A percentile compares a stretch with the other conserved stretches of the same genome.
phyloP scores from a whole-genome alignment of 2,797 vertebrate species.

The Diplodus puntazzo region DNA sequence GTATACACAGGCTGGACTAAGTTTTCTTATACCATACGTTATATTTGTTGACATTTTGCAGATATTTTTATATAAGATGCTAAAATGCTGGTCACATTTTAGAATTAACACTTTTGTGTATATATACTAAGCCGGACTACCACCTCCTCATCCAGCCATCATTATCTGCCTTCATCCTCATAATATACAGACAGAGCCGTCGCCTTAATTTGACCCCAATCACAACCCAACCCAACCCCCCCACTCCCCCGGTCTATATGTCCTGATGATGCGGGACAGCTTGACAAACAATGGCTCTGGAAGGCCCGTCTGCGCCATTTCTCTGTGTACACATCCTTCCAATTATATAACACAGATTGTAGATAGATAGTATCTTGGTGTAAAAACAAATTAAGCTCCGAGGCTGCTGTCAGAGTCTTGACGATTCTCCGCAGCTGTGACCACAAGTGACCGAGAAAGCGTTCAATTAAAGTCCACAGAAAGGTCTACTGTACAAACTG shows the following conservation, averaged over 20 bases:
- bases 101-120: no score
- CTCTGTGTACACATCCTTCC: constrained; percentile 51
- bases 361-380: constrained; percentile 34
- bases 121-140: not conserved
- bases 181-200: constrained; percentile 59
- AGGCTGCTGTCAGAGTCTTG: constrained; percentile 10
- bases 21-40: not conserved
- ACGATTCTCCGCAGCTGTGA: not conserved
- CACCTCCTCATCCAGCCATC: not conserved
- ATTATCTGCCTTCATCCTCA: constrained; percentile 46
- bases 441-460: not conserved
- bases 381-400: constrained; percentile 7
- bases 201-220: constrained; percentile 68
- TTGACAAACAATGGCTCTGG: constrained; percentile 62
- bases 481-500: not conserved
- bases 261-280: constrained; percentile 57
- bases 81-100: not conserved
- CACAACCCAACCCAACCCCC: constrained; percentile 31
- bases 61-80: not conserved
- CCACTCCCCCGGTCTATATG: constrained; percentile 3
- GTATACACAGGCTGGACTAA: not conserved
- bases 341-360: constrained; percentile 27
- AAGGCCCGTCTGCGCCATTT: constrained; percentile 6
- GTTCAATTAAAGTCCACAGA: not conserved
- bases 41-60: not conserved